Evolutionary conservation across 1,140 invertebrate genomes (phyloP).

Genomic region (Sesamia nonagrioides): DNA sequence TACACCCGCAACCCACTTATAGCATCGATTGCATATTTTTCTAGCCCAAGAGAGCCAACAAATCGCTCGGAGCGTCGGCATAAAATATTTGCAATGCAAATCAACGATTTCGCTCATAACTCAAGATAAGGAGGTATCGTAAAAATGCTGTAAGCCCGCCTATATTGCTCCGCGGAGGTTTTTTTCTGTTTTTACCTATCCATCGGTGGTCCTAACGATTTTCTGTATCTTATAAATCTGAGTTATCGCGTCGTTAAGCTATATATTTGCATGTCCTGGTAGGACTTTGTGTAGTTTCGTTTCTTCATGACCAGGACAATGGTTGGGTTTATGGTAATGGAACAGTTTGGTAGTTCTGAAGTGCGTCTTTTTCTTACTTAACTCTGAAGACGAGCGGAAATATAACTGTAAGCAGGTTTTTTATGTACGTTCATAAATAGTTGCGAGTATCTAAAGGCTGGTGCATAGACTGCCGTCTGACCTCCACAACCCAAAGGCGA

Average conservation of each 20-base stretch:
- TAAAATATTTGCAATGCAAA: constrained; percentile 57
- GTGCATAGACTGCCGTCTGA: constrained; percentile 17
- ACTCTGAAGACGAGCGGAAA: constrained; percentile 10
- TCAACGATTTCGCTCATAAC: constrained; percentile 52
- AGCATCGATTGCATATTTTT: constrained; percentile 48
- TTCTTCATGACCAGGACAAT: constrained; percentile 46
- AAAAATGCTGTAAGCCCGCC: constrained; percentile 52
- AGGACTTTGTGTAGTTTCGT: constrained; percentile 11
- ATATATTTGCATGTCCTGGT: constrained; percentile 37
- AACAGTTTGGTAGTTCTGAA: constrained; percentile 19
- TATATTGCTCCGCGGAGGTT: constrained; percentile 42
- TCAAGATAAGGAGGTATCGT: constrained; percentile 54
- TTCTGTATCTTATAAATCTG: constrained; percentile 46
- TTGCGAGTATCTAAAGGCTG: background rate
- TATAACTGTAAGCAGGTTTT: constrained; percentile 11
- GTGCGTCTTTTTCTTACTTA: constrained; percentile 32
- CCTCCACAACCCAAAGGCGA: no score
- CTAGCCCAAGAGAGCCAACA: constrained; percentile 41
- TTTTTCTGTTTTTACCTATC: constrained; percentile 50
- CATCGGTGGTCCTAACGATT: constrained; percentile 41
- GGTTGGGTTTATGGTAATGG: constrained; percentile 37
- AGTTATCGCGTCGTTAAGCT: constrained; percentile 43
- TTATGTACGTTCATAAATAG: constrained; percentile 15
- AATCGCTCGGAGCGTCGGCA: constrained; percentile 40
- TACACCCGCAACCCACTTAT: constrained; percentile 31